Evolutionary conservation across 2,797 vertebrate genomes (phyloP), one percentile per base, ranked within the genome.

Genomic region (Eulemur albifrons): DNA sequence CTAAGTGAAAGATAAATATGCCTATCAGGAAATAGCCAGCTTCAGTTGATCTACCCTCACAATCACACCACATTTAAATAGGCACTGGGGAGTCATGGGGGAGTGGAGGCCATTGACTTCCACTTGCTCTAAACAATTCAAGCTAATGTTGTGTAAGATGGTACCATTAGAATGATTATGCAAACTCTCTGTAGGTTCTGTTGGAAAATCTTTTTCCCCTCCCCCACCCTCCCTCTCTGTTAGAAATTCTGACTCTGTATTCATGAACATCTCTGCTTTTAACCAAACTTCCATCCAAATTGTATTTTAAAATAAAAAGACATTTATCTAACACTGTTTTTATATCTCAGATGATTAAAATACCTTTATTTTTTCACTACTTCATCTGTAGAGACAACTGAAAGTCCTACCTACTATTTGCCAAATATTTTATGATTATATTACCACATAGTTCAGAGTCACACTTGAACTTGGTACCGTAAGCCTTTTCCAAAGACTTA

Each of bases 51-150:
- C 12, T 38, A 43, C 52, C 67, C 50, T 90, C 38, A 30, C 20
- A 81, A 76, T 95, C 84, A 77, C 70, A 73, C 35, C 69, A 40
- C 70, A 90, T 75, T 95, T 87, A 95, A 84, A 72, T 52, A 87
- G 72, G 45, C 43, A 11, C 20, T 57, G 21, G 63, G 92, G 88
- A 97, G 50, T 77, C 69, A 45, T 87, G 40, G 70, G 30, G 30
- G 52, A 50, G 30, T 17, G 35, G 35, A 92, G 65, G 75, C 54
- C 82, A 65, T 25, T 94, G 89, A 93, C 54, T 94, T 96, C 69
- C 69, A 84, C 72, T 94, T 96, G 61, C 77, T 85, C 40, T 93
- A 79, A 84, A 92, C 54, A 82, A 69, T 83, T 72, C 61, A 81
- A 85, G 73, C 61, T 95, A 91, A 92, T 67, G 59, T 79, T 77